These are phyloP conservation scores for Temnopleurus reevesii DNA, from an alignment of 53 echinoderm and acorn worm species.

Conservation along the genomic window DNA sequence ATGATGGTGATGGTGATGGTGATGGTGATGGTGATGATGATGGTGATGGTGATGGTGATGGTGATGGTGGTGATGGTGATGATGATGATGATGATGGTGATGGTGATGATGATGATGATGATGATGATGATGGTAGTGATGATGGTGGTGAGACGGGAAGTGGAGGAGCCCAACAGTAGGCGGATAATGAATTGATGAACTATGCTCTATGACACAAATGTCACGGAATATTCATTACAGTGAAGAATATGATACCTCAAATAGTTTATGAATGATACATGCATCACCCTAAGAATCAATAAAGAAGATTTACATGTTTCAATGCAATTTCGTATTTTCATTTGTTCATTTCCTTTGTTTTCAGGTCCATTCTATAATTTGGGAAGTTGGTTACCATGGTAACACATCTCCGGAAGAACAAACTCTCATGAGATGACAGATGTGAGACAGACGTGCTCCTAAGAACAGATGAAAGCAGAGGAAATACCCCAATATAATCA, in stretches of 20 bases:
- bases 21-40: not conserved
- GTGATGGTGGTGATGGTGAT: not conserved
- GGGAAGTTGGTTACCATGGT: not conserved
- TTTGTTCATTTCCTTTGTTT: not conserved
- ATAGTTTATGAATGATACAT: not conserved
- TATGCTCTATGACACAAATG: no score
- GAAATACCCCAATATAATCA: not conserved
- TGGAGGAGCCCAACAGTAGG: no score
- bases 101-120: not conserved
- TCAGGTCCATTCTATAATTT: not conserved
- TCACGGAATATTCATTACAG: no score
- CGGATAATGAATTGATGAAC: no score
- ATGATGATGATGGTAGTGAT: not conserved
- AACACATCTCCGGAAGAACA: conserved; percentile 28
- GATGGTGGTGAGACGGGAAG: not conserved
- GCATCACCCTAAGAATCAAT: not conserved
- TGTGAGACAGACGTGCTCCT: not conserved
- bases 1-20: not conserved
- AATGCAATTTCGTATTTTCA: not conserved
- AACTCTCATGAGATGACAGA: conserved; percentile 10
- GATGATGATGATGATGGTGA: not conserved
- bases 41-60: not conserved
- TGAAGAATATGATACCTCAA: no score
- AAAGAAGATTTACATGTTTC: not conserved
- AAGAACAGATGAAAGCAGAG: conserved; percentile 8